Evolutionary conservation across 2,888 invertebrate genomes (phyloP).

Genomic region (Heliothis peltigera): DNA sequence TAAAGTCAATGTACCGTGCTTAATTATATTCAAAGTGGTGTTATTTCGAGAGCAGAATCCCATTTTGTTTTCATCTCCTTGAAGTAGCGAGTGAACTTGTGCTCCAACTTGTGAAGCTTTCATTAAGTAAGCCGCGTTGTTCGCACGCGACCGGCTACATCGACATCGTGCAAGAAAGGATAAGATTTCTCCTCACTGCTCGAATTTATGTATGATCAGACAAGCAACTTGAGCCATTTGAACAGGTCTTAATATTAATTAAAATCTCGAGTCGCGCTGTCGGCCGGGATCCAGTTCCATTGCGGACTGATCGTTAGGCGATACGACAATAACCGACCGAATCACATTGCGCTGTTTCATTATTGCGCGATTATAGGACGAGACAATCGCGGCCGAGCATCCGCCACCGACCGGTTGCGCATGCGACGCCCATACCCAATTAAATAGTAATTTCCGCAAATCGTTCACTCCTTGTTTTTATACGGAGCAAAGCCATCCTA

Average conservation of each 20-base stretch:
- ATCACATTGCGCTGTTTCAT: conserved; percentile 38
- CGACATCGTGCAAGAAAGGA: conserved; percentile 20
- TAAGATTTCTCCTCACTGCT: conserved; percentile 27
- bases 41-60: conserved; percentile 1
- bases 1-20: conserved; percentile 6
- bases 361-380: conserved; percentile 46
- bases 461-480: conserved; percentile 59
- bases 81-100: conserved; percentile 2
- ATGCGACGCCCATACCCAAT: conserved; percentile 66
- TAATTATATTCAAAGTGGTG: conserved; percentile 22
- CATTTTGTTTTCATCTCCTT: conserved; percentile 10
- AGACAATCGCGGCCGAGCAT: conserved; percentile 50
- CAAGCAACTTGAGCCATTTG: conserved; percentile 50
- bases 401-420: conserved; percentile 51
- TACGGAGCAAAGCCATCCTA: conserved; percentile 13
- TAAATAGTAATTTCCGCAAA: conserved; percentile 73
- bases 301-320: conserved; percentile 35
- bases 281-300: conserved; percentile 48
- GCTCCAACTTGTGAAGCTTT: conserved; percentile 18
- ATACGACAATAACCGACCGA: conserved; percentile 49
- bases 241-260: conserved; percentile 60
- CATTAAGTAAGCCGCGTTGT: conserved; percentile 16
- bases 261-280: conserved; percentile 47
- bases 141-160: conserved; percentile 8
- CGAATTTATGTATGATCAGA: conserved; percentile 51